Evolutionary conservation across 2,113 vertebrate species (phyloP).

Genomic region (Benitochromis conjunctus): DNA sequence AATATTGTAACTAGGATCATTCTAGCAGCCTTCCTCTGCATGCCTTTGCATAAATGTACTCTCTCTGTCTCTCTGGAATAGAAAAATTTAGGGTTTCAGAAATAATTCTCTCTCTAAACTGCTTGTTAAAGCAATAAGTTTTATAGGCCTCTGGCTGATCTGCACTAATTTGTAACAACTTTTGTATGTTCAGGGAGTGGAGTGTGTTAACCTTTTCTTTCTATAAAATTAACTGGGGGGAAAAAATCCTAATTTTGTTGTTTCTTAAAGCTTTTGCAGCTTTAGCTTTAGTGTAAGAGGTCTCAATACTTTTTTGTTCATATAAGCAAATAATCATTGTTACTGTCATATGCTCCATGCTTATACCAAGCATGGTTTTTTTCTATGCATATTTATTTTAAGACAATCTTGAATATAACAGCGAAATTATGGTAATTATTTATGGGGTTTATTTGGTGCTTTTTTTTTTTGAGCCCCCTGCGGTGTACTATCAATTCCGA

Average conservation of each 20-base stretch:
- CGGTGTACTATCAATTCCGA: conserved; percentile 50
- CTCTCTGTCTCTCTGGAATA: conserved; percentile 40
- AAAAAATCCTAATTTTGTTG: conserved; percentile 18
- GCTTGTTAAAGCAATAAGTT: conserved; percentile 63
- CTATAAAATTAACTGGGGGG: conserved; percentile 20
- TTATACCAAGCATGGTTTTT: conserved; percentile 10
- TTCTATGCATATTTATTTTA: conserved; percentile 46
- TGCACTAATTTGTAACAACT: conserved; percentile 73
- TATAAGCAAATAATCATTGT: background rate
- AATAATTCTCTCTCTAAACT: conserved; percentile 53
- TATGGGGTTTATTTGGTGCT: background rate
- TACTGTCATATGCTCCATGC: conserved; percentile 1
- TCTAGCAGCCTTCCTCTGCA: conserved; percentile 48
- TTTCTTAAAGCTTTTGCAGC: conserved; percentile 33
- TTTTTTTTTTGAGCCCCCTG: background rate
- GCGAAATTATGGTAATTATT: background rate
- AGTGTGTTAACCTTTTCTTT: conserved; percentile 45
- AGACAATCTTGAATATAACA: conserved; percentile 35
- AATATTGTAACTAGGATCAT: conserved; percentile 41
- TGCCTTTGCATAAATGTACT: conserved; percentile 45
- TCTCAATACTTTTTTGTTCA: conserved; percentile 24
- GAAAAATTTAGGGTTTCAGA: conserved; percentile 59
- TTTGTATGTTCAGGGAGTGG: conserved; percentile 67
- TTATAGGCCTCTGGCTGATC: conserved; percentile 71
- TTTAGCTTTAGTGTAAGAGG: conserved; percentile 34